Evolutionary conservation across 2,113 vertebrate species (phyloP).

Genomic region (Otolemur garnettii): DNA sequence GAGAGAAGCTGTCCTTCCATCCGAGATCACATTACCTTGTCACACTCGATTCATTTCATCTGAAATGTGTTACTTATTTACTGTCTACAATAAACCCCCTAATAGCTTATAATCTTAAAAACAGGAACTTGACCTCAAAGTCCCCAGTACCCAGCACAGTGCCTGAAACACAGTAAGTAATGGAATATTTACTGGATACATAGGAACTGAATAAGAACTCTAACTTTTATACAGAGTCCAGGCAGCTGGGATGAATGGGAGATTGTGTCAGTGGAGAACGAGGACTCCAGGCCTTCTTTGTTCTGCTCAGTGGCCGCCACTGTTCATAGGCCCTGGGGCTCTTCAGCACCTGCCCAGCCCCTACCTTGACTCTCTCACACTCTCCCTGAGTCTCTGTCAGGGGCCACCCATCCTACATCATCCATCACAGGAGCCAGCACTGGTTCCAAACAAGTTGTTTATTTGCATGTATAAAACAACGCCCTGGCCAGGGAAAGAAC

Average conservation of each 20-base stretch:
- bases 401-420: rapidly evolving
- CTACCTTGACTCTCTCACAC: not conserved
- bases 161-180: rapidly evolving
- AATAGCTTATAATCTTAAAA: not conserved
- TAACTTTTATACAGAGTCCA: not conserved
- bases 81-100: not conserved
- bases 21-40: not conserved
- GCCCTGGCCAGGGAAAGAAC: not conserved
- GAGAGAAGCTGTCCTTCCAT: not conserved
- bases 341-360: rapidly evolving
- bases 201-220: too few relatives aligned
- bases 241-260: not conserved
- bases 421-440: slow-evolving; percentile 11
- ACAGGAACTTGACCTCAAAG: not conserved
- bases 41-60: too few relatives aligned
- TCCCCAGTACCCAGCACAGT: too few relatives aligned
- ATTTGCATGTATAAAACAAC: slow-evolving; percentile 65
- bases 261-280: rapidly evolving
- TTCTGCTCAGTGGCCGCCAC: not conserved
- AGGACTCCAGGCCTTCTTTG: rapidly evolving
- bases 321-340: not conserved
- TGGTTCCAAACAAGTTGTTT: slow-evolving; percentile 45
- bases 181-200: too few relatives aligned
- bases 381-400: rapidly evolving
- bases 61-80: not conserved